Evolutionary conservation across 2,113 vertebrate species (phyloP).

Genomic region (Erinaceus europaeus): DNA sequence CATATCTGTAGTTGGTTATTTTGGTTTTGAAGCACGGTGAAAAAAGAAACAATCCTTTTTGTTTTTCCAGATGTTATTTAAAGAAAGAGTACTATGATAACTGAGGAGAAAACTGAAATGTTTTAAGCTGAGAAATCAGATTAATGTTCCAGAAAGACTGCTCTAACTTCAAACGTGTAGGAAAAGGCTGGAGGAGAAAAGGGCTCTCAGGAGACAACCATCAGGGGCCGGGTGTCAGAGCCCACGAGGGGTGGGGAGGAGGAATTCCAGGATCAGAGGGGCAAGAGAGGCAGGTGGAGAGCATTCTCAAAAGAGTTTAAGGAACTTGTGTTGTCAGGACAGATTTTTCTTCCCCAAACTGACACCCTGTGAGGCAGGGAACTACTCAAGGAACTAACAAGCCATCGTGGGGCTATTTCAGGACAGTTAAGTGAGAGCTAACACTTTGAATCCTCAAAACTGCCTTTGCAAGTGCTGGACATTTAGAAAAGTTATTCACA

Average conservation of each 20-base stretch:
- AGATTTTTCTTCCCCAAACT: slow-evolving; percentile 5
- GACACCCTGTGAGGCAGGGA: slow-evolving; percentile 38
- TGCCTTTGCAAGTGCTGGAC: slow-evolving; percentile 55
- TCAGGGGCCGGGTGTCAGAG: neutral
- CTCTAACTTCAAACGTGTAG: neutral
- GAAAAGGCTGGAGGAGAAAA: neutral
- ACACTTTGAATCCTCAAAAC: slow-evolving; percentile 48
- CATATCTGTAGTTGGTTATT: neutral
- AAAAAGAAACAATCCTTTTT: neutral
- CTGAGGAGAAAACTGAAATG: neutral
- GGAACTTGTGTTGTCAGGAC: neutral
- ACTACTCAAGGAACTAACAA: slow-evolving; percentile 51
- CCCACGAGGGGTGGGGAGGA: neutral
- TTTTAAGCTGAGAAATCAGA: neutral
- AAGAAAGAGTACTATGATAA: neutral
- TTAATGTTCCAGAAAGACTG: neutral
- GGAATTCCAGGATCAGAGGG: neutral
- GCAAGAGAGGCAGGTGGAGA: neutral
- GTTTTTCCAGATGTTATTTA: slow-evolving; percentile 4
- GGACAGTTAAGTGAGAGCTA: slow-evolving; percentile 61
- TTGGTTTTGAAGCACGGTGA: neutral
- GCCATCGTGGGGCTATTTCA: slow-evolving; percentile 46
- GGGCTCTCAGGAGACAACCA: neutral
- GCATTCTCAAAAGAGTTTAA: neutral
- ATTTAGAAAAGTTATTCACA: slow-evolving; percentile 61